Base-by-base conservation (phyloP, 2,797 vertebrate genomes). In the Heliangelus exortis region DNA sequence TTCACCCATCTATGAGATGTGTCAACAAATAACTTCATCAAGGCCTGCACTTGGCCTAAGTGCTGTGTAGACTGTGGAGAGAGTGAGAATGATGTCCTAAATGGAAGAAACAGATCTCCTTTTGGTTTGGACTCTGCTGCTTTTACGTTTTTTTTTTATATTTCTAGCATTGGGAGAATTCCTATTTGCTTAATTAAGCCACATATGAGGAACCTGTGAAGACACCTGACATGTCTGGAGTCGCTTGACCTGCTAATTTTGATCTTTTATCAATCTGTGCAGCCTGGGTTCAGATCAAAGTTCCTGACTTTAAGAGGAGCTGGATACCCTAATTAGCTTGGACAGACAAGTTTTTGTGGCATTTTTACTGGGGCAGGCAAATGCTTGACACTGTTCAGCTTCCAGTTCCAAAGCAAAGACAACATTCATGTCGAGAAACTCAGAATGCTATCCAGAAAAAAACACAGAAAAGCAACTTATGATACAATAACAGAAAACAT, bases 131-230 rank as follows among this genome's bases (percentile, higher is more conserved):
- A 71, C 16, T 67, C 82, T 21, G 25, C 34, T 92, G n/a, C 15
- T 45, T 84, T 58, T 39, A 10, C 17, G 8, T 58, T 87, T 41
- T n/a, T n/a, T n/a, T 50, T 63, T 21, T 12, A 48, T 47, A 10
- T 80, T 36, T 33, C 55, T 45, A 95, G 85, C 90, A 83, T 1
- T 74, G 51, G 84, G 75, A 81, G 14, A 91, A 68, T 50, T 91
- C 85, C 65, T 16, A 72, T 93, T 94, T 95, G 54, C 73, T 50
- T 92, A 91, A 95, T 80, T 81, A 94, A 88, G 88, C 62, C 85
- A 88, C n/a, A 19, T 13, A 29, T 1, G 28, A 91, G 66, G 51
- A 87, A 86, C 34, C 20, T 18, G 26, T 26, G n/a, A 90, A 76
- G 45, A 66, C 22, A 76, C 23, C 65, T 72, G 11, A 9, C 58